phyloP scores from a whole-genome alignment of 2,888 invertebrate genomes.

The Deladenus siricidicola region DNA sequence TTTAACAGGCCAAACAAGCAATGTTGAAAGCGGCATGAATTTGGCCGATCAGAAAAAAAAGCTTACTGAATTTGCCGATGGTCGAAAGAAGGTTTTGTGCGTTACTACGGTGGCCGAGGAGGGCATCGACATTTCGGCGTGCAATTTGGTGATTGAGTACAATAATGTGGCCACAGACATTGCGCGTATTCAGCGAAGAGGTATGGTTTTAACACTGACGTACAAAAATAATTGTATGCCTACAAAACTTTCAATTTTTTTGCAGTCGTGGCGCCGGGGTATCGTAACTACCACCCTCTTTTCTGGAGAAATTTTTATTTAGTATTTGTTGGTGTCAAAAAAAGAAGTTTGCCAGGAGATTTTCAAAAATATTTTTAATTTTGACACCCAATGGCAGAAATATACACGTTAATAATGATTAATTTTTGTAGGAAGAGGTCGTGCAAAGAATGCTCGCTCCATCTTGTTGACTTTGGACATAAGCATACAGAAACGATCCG shows the following conservation, averaged over 20 bases:
- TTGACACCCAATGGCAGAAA: too few species aligned
- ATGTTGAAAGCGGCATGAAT: background rate
- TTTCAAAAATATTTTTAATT: too few species aligned
- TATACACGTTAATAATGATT: too few species aligned
- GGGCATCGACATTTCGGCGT: constrained; percentile 43
- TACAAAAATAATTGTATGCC: background rate
- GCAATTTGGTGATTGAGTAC: constrained; percentile 49
- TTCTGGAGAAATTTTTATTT: too few species aligned
- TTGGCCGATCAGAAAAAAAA: constrained; percentile 15
- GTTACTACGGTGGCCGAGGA: constrained; percentile 48
- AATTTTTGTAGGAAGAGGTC: constrained; percentile 28
- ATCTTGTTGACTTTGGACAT: constrained; percentile 32
- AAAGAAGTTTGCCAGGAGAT: too few species aligned
- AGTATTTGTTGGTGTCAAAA: too few species aligned
- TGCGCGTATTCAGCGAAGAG: constrained; percentile 31
- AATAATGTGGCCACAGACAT: constrained; percentile 37
- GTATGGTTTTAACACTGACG: constrained; percentile 1
- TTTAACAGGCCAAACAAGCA: background rate
- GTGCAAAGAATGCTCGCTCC: constrained; percentile 37
- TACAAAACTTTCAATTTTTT: too few species aligned
- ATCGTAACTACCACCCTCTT: too few species aligned
- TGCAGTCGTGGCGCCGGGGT: too few species aligned
- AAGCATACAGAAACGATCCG: background rate
- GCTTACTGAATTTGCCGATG: constrained; percentile 27
- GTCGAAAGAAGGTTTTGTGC: constrained; percentile 30